phyloP scores from a whole-genome alignment of 1,140 invertebrate genomes.

The Adoxophyes honmai region DNA sequence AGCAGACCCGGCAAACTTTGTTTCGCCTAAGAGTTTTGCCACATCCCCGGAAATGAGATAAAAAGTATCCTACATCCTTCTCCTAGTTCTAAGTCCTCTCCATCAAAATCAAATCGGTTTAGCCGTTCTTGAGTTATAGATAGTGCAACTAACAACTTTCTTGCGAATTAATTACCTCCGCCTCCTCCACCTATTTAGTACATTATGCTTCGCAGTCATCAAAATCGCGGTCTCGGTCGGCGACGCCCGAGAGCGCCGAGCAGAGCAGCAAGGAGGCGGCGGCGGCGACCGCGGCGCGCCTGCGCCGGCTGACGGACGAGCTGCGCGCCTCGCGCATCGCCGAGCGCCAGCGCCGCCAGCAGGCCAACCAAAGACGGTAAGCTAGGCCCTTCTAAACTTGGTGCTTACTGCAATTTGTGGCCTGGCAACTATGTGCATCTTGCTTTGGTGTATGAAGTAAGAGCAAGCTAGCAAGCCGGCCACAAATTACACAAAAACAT shows the following conservation, averaged over 20 bases:
- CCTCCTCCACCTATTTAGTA: too few species aligned
- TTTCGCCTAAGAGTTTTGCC: neutral
- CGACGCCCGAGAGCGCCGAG: slow-evolving; percentile 55
- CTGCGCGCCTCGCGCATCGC: slow-evolving; percentile 66
- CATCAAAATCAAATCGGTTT: too few species aligned
- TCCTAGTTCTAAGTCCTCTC: too few species aligned
- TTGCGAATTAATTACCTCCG: too few species aligned
- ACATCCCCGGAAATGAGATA: neutral
- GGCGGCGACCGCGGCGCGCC: slow-evolving; percentile 42
- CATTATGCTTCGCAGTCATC: slow-evolving; percentile 55
- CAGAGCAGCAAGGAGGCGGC: slow-evolving; percentile 24
- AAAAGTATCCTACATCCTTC: too few species aligned
- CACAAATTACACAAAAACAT: too few species aligned
- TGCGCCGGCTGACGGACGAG: slow-evolving; percentile 60
- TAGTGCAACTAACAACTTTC: too few species aligned
- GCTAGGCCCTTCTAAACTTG: neutral
- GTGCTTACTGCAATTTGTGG: neutral
- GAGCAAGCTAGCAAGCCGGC: too few species aligned
- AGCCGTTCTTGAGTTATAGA: too few species aligned
- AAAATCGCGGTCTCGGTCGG: slow-evolving; percentile 67
- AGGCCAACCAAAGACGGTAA: slow-evolving; percentile 58
- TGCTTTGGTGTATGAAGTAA: too few species aligned
- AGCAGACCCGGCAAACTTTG: too few species aligned
- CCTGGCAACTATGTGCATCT: too few species aligned
- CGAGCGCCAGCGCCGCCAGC: slow-evolving; percentile 59